A percentile compares a stretch with the other conserved stretches of the same genome.
These are phyloP conservation scores for Kobus ellipsiprymnus DNA, from an alignment of 2,113 vertebrate species.

Conservation along the genomic window DNA sequence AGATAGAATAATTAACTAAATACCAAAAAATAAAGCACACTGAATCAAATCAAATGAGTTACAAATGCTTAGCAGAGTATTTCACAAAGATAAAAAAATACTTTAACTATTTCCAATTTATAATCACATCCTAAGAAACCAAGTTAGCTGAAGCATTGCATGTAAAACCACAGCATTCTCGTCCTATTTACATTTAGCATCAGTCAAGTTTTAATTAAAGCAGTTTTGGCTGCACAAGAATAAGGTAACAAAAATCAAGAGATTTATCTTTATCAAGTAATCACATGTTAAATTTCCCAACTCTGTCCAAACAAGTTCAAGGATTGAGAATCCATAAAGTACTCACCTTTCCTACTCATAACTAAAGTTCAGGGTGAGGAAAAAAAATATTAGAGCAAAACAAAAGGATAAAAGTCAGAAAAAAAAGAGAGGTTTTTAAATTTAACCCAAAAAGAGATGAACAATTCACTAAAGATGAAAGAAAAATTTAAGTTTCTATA, in stretches of 20 bases:
- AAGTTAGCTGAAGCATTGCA: neutral
- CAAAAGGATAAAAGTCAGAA: neutral
- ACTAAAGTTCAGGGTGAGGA: neutral
- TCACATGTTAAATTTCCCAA: neutral
- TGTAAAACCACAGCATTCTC: neutral
- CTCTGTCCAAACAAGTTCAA: conserved; percentile 1
- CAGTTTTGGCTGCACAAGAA: conserved; percentile 25
- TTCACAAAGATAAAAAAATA: conserved; percentile 8
- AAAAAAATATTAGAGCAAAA: neutral
- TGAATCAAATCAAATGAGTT: conserved; percentile 13
- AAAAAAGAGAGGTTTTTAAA: neutral
- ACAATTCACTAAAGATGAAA: neutral
- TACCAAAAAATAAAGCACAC: conserved; percentile 19
- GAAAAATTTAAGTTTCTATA: neutral
- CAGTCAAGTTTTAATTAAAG: conserved; percentile 9
- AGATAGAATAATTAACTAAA: neutral
- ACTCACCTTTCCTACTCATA: neutral
- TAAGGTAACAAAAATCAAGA: neutral
- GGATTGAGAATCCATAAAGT: neutral
- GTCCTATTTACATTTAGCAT: neutral
- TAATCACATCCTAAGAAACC: neutral
- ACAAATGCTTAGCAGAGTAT: neutral
- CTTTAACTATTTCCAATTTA: conserved; percentile 1
- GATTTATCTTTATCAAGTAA: neutral
- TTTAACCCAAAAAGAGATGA: neutral